Conservation (phyloP, 2,888 invertebrate species). For the Amphipoea lucens region DNA sequence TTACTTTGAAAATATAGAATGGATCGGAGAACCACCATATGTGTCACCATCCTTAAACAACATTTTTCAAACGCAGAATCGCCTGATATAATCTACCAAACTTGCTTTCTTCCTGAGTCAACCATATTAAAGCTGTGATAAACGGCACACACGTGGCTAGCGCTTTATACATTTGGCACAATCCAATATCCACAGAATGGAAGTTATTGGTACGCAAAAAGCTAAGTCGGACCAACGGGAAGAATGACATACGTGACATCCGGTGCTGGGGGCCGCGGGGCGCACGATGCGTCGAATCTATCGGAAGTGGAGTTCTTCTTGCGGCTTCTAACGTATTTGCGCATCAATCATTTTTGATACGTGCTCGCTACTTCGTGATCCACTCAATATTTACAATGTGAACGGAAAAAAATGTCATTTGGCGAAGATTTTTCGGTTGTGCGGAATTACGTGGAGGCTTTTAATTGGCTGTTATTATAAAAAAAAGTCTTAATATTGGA, state of each 20-base stretch:
- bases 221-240: constrained; percentile 74
- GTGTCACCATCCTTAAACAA: no score
- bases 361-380: constrained; percentile 31
- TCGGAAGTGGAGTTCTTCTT: constrained; percentile 76
- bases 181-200: constrained; percentile 40
- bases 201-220: constrained; percentile 71
- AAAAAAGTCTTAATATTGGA: constrained; percentile 20
- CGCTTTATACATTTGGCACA: constrained; percentile 50
- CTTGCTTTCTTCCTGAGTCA: constrained; percentile 3
- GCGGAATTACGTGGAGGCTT: neutral
- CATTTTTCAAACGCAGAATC: neutral
- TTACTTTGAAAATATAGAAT: neutral
- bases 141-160: constrained; percentile 40
- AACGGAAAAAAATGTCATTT: neutral
- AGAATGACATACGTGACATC: constrained; percentile 84
- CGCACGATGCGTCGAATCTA: constrained; percentile 74
- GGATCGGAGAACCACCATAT: neutral
- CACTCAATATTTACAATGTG: constrained; percentile 20
- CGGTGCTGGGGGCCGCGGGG: constrained; percentile 66
- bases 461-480: constrained; percentile 2
- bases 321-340: constrained; percentile 56
- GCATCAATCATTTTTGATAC: constrained; percentile 59
- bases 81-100: neutral
- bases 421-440: neutral
- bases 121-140: constrained; percentile 7